phyloP scores from a whole-genome alignment of 1,140 invertebrate genomes.

The Bicyclus anynana region DNA sequence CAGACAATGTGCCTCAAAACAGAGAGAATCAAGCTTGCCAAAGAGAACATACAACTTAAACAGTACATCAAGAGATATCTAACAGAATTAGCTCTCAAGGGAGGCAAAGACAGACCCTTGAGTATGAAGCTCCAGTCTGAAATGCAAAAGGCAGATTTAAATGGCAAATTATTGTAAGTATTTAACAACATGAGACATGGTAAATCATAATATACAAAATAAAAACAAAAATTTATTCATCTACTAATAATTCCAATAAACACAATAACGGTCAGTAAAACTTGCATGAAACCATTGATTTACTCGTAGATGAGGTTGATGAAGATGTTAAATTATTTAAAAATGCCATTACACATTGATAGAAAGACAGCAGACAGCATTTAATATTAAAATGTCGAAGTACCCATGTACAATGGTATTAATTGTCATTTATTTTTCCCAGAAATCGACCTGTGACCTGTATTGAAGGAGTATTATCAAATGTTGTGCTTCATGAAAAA shows the following conservation, averaged over 20 bases:
- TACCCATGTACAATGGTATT: too few species aligned
- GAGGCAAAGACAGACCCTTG: conserved; percentile 48
- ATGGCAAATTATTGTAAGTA: conserved; percentile 43
- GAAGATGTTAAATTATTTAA: too few species aligned
- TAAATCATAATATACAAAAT: too few species aligned
- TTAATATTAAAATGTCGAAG: too few species aligned
- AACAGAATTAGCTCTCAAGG: conserved; percentile 64
- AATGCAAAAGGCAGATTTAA: conserved; percentile 38
- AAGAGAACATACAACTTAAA: conserved; percentile 69
- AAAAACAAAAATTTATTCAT: too few species aligned
- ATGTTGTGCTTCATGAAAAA: conserved; percentile 68
- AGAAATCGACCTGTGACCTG: conserved; percentile 71
- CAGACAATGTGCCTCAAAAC: conserved; percentile 60
- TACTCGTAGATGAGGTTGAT: too few species aligned
- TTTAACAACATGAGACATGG: too few species aligned
- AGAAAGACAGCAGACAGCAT: too few species aligned
- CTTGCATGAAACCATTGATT: too few species aligned
- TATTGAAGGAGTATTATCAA: conserved; percentile 68
- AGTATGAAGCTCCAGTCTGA: conserved; percentile 56
- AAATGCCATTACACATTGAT: too few species aligned
- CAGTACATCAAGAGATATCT: conserved; percentile 69
- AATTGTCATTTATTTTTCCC: conserved; percentile 2
- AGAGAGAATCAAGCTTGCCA: conserved; percentile 58
- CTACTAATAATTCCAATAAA: too few species aligned
- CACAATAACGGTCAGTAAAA: too few species aligned